Evolutionary conservation across 2,113 vertebrate genomes (phyloP).

Genomic region (Cyprinus carpio): DNA sequence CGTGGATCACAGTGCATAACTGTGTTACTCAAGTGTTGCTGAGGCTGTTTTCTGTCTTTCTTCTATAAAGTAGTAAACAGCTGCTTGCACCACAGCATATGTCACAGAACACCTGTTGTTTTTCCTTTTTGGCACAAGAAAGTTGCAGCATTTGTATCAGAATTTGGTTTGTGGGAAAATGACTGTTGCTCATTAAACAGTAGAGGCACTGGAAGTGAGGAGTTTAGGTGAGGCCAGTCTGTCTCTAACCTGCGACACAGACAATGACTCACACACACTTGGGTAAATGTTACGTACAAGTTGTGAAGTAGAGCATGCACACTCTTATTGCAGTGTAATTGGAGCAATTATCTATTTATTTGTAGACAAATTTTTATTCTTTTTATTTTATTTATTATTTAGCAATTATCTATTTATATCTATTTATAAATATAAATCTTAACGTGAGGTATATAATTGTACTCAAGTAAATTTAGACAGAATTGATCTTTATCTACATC

Average conservation of each 20-base stretch:
- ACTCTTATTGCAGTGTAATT: neutral
- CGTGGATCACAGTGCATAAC: neutral
- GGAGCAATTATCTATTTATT: too few relatives aligned
- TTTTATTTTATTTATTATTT: too few relatives aligned
- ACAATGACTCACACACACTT: slow-evolving; percentile 46
- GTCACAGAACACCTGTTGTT: slow-evolving; percentile 71
- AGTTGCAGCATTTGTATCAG: slow-evolving; percentile 48
- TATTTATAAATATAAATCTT: too few relatives aligned
- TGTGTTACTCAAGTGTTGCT: neutral
- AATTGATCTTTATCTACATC: neutral
- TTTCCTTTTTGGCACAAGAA: slow-evolving; percentile 62
- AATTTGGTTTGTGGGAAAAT: slow-evolving; percentile 7
- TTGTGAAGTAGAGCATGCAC: neutral
- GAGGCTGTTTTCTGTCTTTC: neutral
- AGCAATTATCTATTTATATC: too few relatives aligned
- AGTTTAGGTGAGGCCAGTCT: slow-evolving; percentile 38
- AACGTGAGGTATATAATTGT: neutral
- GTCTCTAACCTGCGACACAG: slow-evolving; percentile 36
- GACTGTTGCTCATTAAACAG: slow-evolving; percentile 1
- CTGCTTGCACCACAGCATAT: slow-evolving; percentile 56
- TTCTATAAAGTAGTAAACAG: slow-evolving; percentile 56
- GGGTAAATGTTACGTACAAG: neutral
- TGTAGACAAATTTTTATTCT: too few relatives aligned
- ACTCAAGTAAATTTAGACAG: neutral
- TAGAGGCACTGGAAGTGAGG: slow-evolving; percentile 1